Evolutionary conservation across 2,113 vertebrate genomes (phyloP), one percentile per base, ranked within the genome.

Genomic region (Pluvialis apricaria): DNA sequence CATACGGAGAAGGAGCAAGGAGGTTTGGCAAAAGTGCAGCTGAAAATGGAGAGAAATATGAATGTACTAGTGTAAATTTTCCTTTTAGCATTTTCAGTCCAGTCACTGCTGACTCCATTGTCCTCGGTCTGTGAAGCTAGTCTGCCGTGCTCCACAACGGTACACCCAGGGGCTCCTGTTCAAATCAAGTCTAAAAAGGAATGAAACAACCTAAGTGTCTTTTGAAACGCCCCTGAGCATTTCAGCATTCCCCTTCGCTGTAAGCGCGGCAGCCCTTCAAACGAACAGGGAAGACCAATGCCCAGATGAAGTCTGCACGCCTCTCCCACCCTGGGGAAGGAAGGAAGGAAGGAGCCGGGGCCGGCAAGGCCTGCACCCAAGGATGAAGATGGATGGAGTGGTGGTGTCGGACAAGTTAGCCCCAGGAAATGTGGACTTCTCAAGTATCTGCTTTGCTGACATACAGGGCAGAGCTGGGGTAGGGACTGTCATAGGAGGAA

Each of bases 61-160:
- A 68, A 68, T 2, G 13, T 29, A 18, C 8, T 16, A 29, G 19
- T 65, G 25, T 32, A 65, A 36, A 11, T 32, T 28, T 65, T n/a
- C 17, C 36, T 69, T 54, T 65, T 4, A 8, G 24, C 36, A 7
- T 73, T 57, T 81, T 24, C 45, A 55, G 0, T 51, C 15, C 26
- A 34, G 5, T 29, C 60, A 21, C 15, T n/a, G 29, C 64, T 62
- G 38, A 20, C 17, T 88, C 38, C 12, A 0, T 55, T n/a, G 38
- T 11, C 28, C 0, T 2, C 9, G 21, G 28, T 2, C 5, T 19
- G 29, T 29, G 70, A 65, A 70, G 24, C 34, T 47, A 1, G 66
- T 80, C 17, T 36, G 34, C 49, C 3, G 1, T 14, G 25, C 31
- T 24, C 20, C 31, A 12, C 75, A 36, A 4, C 0, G 0, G 5